These are phyloP conservation scores for Phenganax marumi DNA, from an alignment of 92 coral and sea anemone genomes.

Conservation along the genomic window DNA sequence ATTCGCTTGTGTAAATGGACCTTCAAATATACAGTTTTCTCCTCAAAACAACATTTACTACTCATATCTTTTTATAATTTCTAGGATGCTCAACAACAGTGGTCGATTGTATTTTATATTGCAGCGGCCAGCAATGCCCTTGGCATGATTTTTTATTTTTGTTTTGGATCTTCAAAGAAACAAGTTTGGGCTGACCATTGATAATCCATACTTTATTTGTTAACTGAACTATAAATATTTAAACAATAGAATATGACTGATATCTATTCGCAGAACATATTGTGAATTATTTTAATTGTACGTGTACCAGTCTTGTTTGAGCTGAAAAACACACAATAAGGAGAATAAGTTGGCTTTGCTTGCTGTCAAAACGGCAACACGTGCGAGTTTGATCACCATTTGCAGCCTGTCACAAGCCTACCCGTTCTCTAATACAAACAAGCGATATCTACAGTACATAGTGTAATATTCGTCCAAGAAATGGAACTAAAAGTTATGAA, in stretches of 20 bases:
- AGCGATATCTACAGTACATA: too few relatives aligned
- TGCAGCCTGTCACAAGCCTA: too few relatives aligned
- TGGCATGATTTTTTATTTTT: constrained; percentile 60
- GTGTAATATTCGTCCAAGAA: too few relatives aligned
- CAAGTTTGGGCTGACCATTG: constrained; percentile 69
- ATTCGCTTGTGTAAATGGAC: too few relatives aligned
- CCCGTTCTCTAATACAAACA: too few relatives aligned
- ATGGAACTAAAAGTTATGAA: too few relatives aligned
- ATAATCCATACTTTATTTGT: not conserved
- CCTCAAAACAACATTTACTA: not conserved
- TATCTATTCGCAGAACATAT: not conserved
- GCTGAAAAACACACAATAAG: too few relatives aligned
- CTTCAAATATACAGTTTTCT: not conserved
- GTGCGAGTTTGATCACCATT: too few relatives aligned
- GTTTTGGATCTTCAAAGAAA: constrained; percentile 59
- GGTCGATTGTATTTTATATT: constrained; percentile 66
- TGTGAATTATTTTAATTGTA: too few relatives aligned
- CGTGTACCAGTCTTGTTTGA: too few relatives aligned
- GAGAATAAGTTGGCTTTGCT: too few relatives aligned
- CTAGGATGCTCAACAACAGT: constrained; percentile 32
- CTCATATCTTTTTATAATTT: not conserved
- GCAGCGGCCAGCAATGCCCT: constrained; percentile 53
- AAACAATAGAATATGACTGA: not conserved
- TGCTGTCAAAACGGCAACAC: too few relatives aligned
- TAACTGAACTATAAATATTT: not conserved